Evolutionary conservation across 2,888 invertebrate genomes (phyloP).

Genomic region (Polymixis flavicincta): DNA sequence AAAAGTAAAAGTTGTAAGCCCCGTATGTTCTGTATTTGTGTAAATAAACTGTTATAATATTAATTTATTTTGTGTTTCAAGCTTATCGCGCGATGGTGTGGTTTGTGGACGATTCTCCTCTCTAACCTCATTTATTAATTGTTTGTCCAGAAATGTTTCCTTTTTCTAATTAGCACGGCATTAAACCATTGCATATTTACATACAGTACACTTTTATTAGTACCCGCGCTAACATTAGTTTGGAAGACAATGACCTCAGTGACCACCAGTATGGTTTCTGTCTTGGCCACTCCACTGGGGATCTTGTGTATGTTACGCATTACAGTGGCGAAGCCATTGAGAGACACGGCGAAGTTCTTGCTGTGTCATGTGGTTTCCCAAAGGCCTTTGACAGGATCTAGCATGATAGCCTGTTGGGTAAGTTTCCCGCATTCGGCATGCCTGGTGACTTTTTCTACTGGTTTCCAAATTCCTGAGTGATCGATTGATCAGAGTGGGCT

Average conservation of each 20-base stretch:
- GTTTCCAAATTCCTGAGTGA: background rate
- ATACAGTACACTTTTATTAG: no score
- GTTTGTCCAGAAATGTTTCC: no score
- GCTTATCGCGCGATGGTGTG: background rate
- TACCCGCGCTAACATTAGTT: no score
- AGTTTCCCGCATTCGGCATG: background rate
- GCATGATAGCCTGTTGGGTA: background rate
- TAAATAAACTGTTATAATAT: constrained; percentile 75
- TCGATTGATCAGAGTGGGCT: background rate
- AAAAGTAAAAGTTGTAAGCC: constrained; percentile 62
- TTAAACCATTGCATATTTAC: no score
- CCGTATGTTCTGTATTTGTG: constrained; percentile 65
- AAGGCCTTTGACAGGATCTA: background rate
- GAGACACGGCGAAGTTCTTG: background rate
- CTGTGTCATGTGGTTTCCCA: background rate
- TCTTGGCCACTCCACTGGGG: background rate
- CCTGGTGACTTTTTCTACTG: background rate
- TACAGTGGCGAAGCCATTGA: background rate
- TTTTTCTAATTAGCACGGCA: no score
- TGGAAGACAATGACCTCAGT: no score
- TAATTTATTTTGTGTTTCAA: constrained; percentile 31
- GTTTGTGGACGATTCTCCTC: no score
- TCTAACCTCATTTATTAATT: no score
- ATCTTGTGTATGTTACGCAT: background rate
- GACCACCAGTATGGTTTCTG: no score